A percentile compares a stretch with the other conserved stretches of the same genome.
Conservation (phyloP, 1,140 invertebrate genomes). For the Globodera rostochiensis region DNA sequence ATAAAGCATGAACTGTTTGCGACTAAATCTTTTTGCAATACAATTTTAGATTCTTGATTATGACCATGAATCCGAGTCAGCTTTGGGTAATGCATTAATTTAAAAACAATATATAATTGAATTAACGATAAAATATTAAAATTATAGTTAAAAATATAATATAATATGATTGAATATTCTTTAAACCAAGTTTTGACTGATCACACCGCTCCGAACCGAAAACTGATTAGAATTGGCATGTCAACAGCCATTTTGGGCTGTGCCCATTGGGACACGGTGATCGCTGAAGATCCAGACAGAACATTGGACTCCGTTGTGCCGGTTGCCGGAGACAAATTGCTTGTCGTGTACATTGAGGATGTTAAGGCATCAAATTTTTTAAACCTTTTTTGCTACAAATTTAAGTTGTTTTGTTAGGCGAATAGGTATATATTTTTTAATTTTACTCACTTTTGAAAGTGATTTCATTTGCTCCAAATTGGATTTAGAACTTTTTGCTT, state of each 20-base stretch:
- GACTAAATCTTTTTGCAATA: neutral
- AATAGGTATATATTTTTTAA: too few relatives aligned
- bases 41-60: slow-evolving; percentile 30
- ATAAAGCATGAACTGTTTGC: neutral
- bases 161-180: slow-evolving; percentile 60
- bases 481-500: too few relatives aligned
- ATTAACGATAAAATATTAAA: neutral
- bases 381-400: too few relatives aligned
- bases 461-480: too few relatives aligned
- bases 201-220: slow-evolving; percentile 87
- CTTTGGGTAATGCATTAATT: slow-evolving; percentile 8
- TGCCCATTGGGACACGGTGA: slow-evolving; percentile 80
- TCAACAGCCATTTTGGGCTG: slow-evolving; percentile 70
- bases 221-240: slow-evolving; percentile 85
- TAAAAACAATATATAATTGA: neutral
- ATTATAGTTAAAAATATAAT: neutral
- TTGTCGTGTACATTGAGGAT: slow-evolving; percentile 87
- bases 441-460: too few relatives aligned
- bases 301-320: slow-evolving; percentile 85
- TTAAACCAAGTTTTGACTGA: slow-evolving; percentile 77
- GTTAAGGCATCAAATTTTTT: slow-evolving; percentile 75
- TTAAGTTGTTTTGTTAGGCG: too few relatives aligned
- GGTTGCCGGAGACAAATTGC: slow-evolving; percentile 82
- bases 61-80: slow-evolving; percentile 33
- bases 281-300: slow-evolving; percentile 82